A percentile compares a stretch with the other conserved stretches of the same genome.
Conservation (phyloP, 2,888 invertebrate species). For the Drosophila kokeensis region DNA sequence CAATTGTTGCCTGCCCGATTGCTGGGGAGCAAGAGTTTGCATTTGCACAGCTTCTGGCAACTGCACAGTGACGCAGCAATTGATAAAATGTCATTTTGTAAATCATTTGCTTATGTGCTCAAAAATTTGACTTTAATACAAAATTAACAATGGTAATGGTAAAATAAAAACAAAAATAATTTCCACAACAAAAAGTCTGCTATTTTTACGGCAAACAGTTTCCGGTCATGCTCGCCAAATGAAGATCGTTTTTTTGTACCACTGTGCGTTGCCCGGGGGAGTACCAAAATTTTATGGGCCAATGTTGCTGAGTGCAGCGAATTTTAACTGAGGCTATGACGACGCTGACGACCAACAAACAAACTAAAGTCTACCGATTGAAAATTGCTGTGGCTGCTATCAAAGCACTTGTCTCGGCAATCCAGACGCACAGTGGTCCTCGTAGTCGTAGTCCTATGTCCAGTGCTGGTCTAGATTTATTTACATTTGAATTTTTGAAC, state of each 20-base stretch:
- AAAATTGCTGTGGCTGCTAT: constrained; percentile 76
- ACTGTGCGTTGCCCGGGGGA: constrained; percentile 21
- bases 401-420: constrained; percentile 68
- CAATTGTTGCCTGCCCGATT: constrained; percentile 61
- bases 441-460: constrained; percentile 1
- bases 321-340: constrained; percentile 50
- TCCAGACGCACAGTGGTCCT: constrained; percentile 43
- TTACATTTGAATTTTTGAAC: constrained; percentile 81
- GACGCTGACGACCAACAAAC: constrained; percentile 62
- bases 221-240: background rate
- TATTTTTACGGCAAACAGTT: background rate
- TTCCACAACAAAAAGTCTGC: background rate
- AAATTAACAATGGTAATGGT: background rate
- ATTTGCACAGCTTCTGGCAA: constrained; percentile 18
- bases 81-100: background rate
- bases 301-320: constrained; percentile 73
- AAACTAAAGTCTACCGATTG: constrained; percentile 78
- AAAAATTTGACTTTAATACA: background rate
- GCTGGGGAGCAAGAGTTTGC: constrained; percentile 28
- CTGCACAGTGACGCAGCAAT: constrained; percentile 31
- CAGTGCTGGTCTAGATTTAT: constrained; percentile 68
- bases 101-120: background rate
- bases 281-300: constrained; percentile 39
- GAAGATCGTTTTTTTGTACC: background rate
- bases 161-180: background rate